phyloP scores from a whole-genome alignment of 1,140 invertebrate genomes.

The Danaus plexippus region DNA sequence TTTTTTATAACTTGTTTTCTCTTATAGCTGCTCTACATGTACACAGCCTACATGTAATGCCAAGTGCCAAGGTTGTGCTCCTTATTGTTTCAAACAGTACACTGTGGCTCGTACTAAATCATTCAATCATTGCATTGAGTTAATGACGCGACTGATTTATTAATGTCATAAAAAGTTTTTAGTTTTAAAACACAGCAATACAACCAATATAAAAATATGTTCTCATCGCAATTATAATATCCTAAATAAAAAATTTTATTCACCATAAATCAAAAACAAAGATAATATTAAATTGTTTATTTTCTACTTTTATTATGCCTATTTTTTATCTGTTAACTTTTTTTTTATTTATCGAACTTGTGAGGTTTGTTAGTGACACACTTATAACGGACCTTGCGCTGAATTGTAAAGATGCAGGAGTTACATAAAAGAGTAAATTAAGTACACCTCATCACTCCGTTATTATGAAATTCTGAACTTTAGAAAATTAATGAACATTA shows the following conservation, averaged over 20 bases:
- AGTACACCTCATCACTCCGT: too few species aligned
- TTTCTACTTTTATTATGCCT: too few species aligned
- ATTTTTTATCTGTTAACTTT: too few species aligned
- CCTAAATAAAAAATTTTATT: not conserved
- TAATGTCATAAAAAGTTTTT: constrained; percentile 5
- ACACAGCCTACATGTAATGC: constrained; percentile 28
- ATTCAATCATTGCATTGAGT: constrained; percentile 15
- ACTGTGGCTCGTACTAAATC: constrained; percentile 7
- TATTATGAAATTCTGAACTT: constrained; percentile 4
- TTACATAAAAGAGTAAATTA: too few species aligned
- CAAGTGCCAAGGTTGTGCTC: constrained; percentile 32
- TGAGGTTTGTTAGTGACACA: constrained; percentile 3
- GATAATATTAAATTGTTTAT: too few species aligned
- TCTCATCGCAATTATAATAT: constrained; percentile 1
- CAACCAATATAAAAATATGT: constrained; percentile 5
- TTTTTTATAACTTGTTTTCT: too few species aligned
- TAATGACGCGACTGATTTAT: constrained; percentile 11
- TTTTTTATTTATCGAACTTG: too few species aligned
- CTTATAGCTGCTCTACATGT: constrained; percentile 7
- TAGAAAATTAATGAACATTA: too few species aligned
- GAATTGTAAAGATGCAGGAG: constrained; percentile 19
- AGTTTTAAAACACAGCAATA: not conserved
- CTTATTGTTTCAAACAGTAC: constrained; percentile 36
- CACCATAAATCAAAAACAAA: too few species aligned
- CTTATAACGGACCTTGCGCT: constrained; percentile 26